Conservation (phyloP, 92 coral and sea anemone genomes). For the Muricea muricata region DNA sequence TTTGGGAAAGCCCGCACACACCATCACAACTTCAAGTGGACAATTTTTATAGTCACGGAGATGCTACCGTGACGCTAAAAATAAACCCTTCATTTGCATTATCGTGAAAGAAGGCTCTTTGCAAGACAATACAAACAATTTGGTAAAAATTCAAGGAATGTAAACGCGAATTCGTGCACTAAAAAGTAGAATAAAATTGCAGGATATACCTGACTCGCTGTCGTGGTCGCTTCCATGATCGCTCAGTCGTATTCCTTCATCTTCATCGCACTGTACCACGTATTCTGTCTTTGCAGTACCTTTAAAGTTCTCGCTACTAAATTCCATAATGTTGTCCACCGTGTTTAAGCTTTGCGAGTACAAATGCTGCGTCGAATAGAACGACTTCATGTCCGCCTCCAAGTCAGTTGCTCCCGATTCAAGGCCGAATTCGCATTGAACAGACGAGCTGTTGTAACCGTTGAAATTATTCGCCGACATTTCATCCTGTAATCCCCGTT, state of each 20-base stretch:
- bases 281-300: not conserved
- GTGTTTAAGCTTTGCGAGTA: conserved; percentile 1
- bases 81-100: not conserved
- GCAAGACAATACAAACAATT: not conserved
- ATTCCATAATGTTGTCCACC: not conserved
- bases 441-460: not conserved
- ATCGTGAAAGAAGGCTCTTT: not conserved
- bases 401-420: conserved; percentile 13
- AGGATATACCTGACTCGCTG: conserved; percentile 94
- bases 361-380: conserved; percentile 3
- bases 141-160: not conserved
- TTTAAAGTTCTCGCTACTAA: not conserved
- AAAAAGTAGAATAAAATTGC: too few species aligned
- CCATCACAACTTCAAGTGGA: too few species aligned
- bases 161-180: not conserved
- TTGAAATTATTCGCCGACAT: not conserved
- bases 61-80: too few species aligned
- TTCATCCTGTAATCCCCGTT: conserved; percentile 7
- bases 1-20: too few species aligned
- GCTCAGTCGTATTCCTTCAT: conserved; percentile 30
- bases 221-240: conserved; percentile 78
- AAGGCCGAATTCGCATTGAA: conserved; percentile 17
- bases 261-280: not conserved
- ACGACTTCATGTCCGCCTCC: conserved; percentile 30
- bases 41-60: too few species aligned